Evolutionary conservation across 2,113 vertebrate genomes (phyloP), one percentile per base, ranked within the genome.

Genomic region (Australoheros scitulus): DNA sequence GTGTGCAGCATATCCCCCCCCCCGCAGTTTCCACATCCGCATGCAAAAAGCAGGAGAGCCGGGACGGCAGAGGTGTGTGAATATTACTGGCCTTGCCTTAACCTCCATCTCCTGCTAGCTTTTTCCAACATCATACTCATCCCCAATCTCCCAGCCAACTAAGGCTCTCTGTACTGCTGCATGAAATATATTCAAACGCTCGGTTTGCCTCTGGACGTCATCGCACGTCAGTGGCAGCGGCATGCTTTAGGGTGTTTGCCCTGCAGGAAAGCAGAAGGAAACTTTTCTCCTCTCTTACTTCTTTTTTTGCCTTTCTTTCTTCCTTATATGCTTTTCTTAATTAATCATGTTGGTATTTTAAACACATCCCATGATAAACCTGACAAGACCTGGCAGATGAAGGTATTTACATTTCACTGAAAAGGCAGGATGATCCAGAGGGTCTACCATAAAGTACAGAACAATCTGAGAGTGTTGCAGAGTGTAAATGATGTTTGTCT

Each of bases 131-230:
- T 57, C 29, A 56, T 56, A 68, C 59, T 82, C 61, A 38, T 72
- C 18, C 32, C 82, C 78, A 18, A 47, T 86, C 75, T 77, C 20
- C 55, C 61, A 47, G 76, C 79, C 47, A 55, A 34, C 26, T 34
- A 72, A 55, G 68, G 68, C 47, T 34, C 20, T 72, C 47, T 55
- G 68, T 55, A n/a, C 11, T 20, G 50, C 80, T 22, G 61, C 11
- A 72, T 75, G 77, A 79, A 85, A 87, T 55, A 72, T 86, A 83
- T 90, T 85, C 80, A 26, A 26, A 26, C 52, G 80, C 68, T 43
- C 38, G 3, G 36, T 85, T 60, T 65, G n/a, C 77, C 63, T 82
- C 57, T 56, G 1, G 41, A 83, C 61, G 84, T 80, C 36, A 64
- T 55, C 15, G 34, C 38, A 82, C 17, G 29, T 86, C 70, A n/a